A percentile compares a stretch with the other conserved stretches of the same genome.
Evolutionary conservation across 2,113 vertebrate genomes (phyloP).

Genomic region (Pomatostomus ruficeps): DNA sequence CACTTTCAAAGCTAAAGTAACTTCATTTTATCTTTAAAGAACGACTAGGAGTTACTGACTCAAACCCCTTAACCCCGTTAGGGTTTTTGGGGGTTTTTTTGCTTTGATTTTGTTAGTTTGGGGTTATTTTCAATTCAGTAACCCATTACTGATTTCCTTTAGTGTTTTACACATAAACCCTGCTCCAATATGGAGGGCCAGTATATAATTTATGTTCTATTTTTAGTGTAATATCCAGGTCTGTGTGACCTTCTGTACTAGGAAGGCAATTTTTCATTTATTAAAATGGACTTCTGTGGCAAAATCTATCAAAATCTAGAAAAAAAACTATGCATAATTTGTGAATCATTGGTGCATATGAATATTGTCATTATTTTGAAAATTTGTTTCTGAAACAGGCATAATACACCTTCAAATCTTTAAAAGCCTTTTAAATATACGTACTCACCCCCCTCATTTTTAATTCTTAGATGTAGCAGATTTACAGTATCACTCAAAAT

Average conservation of each 20-base stretch:
- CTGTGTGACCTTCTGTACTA: not conserved
- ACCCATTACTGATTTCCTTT: not conserved
- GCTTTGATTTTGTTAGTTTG: not conserved
- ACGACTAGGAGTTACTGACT: not conserved
- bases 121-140: not conserved
- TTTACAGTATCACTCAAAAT: not conserved
- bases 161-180: not conserved
- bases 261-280: not conserved
- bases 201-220: not conserved
- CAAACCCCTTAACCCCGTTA: not conserved
- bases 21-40: not conserved
- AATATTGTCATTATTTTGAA: not conserved
- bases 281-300: not conserved
- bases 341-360: not conserved
- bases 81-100: not conserved
- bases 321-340: not conserved
- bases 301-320: not conserved
- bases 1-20: not conserved
- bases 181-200: accelerated
- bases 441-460: not conserved
- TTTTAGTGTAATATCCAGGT: not conserved
- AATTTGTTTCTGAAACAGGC: not conserved
- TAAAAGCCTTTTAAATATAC: not conserved
- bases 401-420: not conserved
- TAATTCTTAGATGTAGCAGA: not conserved